phyloP scores from a whole-genome alignment of 1,140 invertebrate genomes.

The Papilio dardanus region DNA sequence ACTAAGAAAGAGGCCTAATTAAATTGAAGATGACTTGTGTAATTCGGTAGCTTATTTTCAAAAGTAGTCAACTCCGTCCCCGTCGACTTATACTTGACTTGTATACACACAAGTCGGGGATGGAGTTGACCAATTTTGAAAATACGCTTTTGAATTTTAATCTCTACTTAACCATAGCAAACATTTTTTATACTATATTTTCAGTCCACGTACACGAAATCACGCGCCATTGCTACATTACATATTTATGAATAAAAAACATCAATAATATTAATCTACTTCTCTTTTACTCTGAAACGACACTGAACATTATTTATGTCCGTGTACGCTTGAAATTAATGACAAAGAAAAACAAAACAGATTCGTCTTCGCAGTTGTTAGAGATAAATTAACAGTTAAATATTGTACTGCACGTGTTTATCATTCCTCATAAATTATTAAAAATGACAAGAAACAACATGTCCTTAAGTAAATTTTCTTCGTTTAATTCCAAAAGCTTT shows the following conservation, averaged over 20 bases:
- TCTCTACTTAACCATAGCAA: not conserved
- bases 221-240: not conserved
- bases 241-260: not conserved
- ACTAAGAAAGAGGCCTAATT: not conserved
- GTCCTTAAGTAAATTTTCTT: not conserved
- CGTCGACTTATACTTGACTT: too few relatives aligned
- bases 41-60: not conserved
- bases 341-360: conserved; percentile 6
- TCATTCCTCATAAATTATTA: not conserved
- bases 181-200: not conserved
- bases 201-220: not conserved
- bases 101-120: too few relatives aligned
- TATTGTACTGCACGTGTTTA: not conserved
- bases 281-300: conserved; percentile 12
- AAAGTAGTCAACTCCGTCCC: too few relatives aligned
- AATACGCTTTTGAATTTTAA: too few relatives aligned
- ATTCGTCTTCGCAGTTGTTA: not conserved
- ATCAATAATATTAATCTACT: not conserved
- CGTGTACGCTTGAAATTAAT: conserved; percentile 32
- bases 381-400: conserved; percentile 1
- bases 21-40: not conserved
- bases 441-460: not conserved
- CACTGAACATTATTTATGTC: conserved; percentile 28
- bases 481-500: not conserved
- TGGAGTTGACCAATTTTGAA: too few relatives aligned